Evolutionary conservation across 2,888 invertebrate genomes (phyloP).

Genomic region (Entomobrya proxima): DNA sequence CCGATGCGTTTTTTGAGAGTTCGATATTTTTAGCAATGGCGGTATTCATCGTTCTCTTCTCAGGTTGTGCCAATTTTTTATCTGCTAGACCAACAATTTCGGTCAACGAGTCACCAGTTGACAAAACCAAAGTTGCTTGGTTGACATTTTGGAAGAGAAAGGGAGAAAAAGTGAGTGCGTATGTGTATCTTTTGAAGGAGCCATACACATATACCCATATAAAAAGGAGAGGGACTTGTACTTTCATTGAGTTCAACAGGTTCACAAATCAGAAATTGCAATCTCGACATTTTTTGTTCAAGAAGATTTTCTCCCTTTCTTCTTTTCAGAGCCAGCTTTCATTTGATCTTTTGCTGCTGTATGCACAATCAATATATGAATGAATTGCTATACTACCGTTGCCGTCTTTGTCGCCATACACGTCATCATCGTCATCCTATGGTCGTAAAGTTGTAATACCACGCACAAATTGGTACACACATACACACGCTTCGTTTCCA

Average conservation of each 20-base stretch:
- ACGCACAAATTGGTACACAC: conserved; percentile 38
- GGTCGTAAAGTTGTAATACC: conserved; percentile 53
- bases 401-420: conserved; percentile 53
- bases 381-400: conserved; percentile 60
- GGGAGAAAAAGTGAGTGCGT: conserved; percentile 54
- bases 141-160: conserved; percentile 68
- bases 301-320: conserved; percentile 68
- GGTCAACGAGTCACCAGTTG: conserved; percentile 69
- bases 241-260: conserved; percentile 73
- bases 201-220: conserved; percentile 48
- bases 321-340: conserved; percentile 69
- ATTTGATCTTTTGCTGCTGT: conserved; percentile 71
- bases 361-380: conserved; percentile 70
- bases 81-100: conserved; percentile 68
- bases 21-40: conserved; percentile 52
- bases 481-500: conserved; percentile 19
- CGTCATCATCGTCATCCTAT: conserved; percentile 61
- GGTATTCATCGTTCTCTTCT: conserved; percentile 30
- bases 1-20: conserved; percentile 62
- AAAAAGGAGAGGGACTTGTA: conserved; percentile 60
- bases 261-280: conserved; percentile 74
- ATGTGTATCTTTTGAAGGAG: conserved; percentile 50
- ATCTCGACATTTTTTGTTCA: conserved; percentile 73
- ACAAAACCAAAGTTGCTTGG: conserved; percentile 71
- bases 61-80: conserved; percentile 69